These are phyloP conservation scores for Lemur catta DNA, from an alignment of 2,797 vertebrate species.

Conservation along the genomic window DNA sequence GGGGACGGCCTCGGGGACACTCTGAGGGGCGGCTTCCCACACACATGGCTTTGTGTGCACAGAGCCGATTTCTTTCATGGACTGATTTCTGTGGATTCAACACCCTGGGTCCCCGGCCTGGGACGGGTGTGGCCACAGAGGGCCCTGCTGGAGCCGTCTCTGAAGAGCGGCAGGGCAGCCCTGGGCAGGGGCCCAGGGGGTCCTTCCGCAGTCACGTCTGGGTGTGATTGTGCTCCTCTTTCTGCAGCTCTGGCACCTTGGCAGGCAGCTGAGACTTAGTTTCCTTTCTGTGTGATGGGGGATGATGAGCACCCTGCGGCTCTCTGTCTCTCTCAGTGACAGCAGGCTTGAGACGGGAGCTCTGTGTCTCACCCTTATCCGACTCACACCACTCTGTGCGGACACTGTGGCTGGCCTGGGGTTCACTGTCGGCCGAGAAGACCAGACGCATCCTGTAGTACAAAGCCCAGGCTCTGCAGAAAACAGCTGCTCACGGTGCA, in stretches of 20 bases:
- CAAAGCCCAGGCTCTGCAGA: no score
- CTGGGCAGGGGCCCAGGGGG: background rate
- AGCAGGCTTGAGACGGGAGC: background rate
- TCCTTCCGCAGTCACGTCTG: background rate
- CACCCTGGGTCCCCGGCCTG: background rate
- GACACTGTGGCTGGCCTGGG: background rate
- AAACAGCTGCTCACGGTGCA: background rate
- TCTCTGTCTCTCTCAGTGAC: background rate
- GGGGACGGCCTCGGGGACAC: no score
- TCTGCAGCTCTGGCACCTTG: background rate
- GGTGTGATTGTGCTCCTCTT: background rate
- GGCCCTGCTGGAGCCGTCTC: background rate
- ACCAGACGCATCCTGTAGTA: background rate
- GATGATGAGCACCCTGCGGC: no score
- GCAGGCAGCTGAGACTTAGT: no score
- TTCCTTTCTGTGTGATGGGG: accelerated
- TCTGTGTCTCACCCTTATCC: accelerated
- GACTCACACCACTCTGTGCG: accelerated
- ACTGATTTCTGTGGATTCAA: no score
- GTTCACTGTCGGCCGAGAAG: no score
- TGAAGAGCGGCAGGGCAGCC: background rate
- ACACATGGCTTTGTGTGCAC: background rate
- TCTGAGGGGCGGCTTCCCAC: no score
- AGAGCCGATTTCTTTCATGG: no score
- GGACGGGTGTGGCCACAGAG: background rate